Evolutionary conservation across 1,140 invertebrate genomes (phyloP).

Genomic region (Campoletis sonorensis): DNA sequence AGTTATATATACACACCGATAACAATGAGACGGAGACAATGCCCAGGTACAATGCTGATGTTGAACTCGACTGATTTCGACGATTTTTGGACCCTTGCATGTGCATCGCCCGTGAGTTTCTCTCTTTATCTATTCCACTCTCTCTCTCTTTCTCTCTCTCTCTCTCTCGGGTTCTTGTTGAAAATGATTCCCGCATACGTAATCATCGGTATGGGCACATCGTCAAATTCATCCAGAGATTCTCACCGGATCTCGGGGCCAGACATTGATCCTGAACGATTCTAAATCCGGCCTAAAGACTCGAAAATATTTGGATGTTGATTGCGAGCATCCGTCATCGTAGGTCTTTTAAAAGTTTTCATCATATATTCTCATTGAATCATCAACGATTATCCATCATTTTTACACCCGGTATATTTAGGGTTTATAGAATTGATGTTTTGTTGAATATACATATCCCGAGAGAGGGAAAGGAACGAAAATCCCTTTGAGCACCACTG

Average conservation of each 20-base stretch:
- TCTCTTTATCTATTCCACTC: conserved; percentile 56
- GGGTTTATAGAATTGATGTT: too few species aligned
- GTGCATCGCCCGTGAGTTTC: conserved; percentile 64
- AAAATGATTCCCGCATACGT: conserved; percentile 75
- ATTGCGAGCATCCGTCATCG: too few species aligned
- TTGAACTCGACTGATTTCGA: conserved; percentile 77
- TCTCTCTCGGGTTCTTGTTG: conserved; percentile 52
- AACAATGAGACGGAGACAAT: conserved; percentile 76
- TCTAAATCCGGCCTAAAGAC: background rate
- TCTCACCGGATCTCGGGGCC: conserved; percentile 46
- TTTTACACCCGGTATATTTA: too few species aligned
- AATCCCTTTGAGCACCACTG: conserved; percentile 73
- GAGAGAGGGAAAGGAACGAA: background rate
- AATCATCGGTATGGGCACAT: conserved; percentile 69
- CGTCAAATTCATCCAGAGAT: conserved; percentile 48
- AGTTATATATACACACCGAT: conserved; percentile 59
- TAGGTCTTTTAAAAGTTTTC: too few species aligned
- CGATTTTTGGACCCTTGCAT: conserved; percentile 74
- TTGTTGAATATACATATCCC: too few species aligned
- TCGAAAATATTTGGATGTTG: too few species aligned
- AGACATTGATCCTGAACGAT: background rate
- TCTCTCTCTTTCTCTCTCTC: conserved; percentile 62
- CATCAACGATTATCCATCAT: too few species aligned
- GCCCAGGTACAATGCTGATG: conserved; percentile 74
- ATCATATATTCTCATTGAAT: too few species aligned